Conservation (phyloP, 2,797 vertebrate genomes). For the Heterohyrax brucei region DNA sequence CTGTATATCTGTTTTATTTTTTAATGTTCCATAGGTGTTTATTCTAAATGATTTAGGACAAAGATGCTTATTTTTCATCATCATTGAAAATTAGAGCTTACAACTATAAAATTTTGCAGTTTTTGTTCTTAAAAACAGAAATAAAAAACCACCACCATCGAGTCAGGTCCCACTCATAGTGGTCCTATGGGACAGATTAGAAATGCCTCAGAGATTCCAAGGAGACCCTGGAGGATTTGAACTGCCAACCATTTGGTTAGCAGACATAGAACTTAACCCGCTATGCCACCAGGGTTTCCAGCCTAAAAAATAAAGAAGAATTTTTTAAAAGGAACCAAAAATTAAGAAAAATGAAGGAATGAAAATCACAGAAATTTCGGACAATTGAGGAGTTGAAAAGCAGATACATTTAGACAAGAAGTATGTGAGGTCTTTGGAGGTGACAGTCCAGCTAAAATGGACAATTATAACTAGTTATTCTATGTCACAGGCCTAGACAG, state of each 20-base stretch:
- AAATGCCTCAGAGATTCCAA: too few relatives aligned
- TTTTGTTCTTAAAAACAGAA: neutral
- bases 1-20: neutral
- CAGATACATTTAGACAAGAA: neutral
- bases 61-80: neutral
- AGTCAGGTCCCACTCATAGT: too few relatives aligned
- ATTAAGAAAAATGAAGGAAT: neutral
- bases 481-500: neutral
- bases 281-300: too few relatives aligned
- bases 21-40: neutral
- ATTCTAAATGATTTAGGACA: neutral
- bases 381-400: neutral
- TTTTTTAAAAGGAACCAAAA: neutral
- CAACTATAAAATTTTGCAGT: neutral
- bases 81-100: neutral
- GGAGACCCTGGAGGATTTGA: too few relatives aligned
- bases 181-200: too few relatives aligned
- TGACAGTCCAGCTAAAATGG: neutral
- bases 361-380: neutral
- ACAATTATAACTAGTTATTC: neutral
- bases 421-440: neutral
- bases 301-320: neutral
- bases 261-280: too few relatives aligned
- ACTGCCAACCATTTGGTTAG: too few relatives aligned
- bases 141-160: neutral